Evolutionary conservation across 2,113 vertebrate genomes (phyloP).

Genomic region (Xiphias gladius): DNA sequence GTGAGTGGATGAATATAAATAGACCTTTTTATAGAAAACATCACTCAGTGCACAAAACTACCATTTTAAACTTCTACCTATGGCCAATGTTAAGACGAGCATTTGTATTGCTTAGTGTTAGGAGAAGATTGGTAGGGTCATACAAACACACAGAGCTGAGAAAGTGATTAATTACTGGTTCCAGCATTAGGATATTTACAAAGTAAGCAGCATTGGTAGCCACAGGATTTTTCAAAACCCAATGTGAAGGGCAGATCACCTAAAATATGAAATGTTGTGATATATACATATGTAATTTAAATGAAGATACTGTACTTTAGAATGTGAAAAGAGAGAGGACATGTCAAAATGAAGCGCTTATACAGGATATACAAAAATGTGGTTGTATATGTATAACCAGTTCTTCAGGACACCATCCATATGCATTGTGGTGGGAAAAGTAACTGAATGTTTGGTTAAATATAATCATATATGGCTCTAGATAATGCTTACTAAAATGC

Average conservation of each 20-base stretch:
- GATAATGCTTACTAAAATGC: background rate
- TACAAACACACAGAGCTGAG: background rate
- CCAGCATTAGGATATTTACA: background rate
- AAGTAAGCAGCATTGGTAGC: background rate
- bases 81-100: background rate
- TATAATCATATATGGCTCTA: background rate
- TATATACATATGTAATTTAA: no score
- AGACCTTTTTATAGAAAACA: background rate
- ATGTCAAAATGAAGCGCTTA: no score
- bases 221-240: background rate
- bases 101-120: background rate
- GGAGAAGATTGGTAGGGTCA: background rate
- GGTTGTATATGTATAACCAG: no score
- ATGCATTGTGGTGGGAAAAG: background rate
- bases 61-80: background rate
- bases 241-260: background rate
- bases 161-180: no score
- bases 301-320: no score
- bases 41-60: background rate
- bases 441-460: no score
- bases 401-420: background rate
- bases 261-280: no score
- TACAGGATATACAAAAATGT: no score
- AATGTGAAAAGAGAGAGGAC: no score
- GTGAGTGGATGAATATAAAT: slow-evolving; percentile 83